Percentiles rank a stretch among this genome's conserved stretches.
These are phyloP conservation scores for Heterotilapia buettikoferi DNA, from an alignment of 2,113 vertebrate species.

Conservation along the genomic window DNA sequence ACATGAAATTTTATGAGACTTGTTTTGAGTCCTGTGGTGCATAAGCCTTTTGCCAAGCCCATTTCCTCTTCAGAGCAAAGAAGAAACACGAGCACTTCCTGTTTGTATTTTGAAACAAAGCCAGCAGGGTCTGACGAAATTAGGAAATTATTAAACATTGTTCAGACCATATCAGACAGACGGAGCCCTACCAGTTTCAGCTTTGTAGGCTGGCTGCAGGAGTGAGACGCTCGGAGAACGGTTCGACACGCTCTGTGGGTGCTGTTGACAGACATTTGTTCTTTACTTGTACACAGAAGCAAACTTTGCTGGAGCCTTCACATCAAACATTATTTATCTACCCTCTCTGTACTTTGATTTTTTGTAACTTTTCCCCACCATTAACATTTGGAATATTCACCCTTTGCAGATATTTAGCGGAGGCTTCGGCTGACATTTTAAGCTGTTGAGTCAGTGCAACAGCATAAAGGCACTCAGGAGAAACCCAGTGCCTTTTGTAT, in stretches of 20 bases:
- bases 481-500: background rate
- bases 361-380: background rate
- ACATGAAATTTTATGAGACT: background rate
- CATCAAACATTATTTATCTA: background rate
- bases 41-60: background rate
- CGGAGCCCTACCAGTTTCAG: background rate
- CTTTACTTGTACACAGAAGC: background rate
- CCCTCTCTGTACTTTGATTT: background rate
- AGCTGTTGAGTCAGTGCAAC: background rate
- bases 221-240: background rate
- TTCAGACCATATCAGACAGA: conserved; percentile 27
- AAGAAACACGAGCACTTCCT: background rate
- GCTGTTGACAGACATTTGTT: background rate
- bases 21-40: background rate
- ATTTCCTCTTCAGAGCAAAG: background rate
- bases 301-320: background rate
- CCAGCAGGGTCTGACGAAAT: background rate
- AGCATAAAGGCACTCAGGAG: background rate
- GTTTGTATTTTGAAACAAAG: conserved; percentile 18
- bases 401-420: background rate
- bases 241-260: background rate
- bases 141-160: conserved; percentile 43
- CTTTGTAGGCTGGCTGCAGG: background rate
- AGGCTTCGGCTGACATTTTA: background rate
- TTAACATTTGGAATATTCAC: background rate